Conservation (phyloP, 2,888 invertebrate species). For the Arrhopalites spinosus region DNA sequence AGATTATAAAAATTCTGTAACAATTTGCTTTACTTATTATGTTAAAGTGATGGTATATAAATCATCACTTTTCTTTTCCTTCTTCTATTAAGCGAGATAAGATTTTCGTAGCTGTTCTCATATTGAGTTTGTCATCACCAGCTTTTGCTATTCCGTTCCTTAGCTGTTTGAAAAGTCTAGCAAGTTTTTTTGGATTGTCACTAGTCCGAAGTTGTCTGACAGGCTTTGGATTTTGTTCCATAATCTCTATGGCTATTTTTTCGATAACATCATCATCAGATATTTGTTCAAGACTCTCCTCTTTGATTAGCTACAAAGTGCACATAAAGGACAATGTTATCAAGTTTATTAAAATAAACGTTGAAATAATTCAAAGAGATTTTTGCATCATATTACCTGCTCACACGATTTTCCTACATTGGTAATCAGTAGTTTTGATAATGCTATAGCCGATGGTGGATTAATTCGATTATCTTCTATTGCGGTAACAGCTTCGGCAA, state of each 20-base stretch:
- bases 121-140: conserved; percentile 44
- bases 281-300: conserved; percentile 70
- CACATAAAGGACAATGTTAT: too few species aligned
- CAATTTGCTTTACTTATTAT: too few species aligned
- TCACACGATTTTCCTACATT: too few species aligned
- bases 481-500: conserved; percentile 69
- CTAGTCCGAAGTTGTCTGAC: conserved; percentile 59
- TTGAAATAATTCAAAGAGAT: too few species aligned
- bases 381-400: neutral
- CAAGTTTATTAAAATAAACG: too few species aligned
- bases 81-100: conserved; percentile 35
- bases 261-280: conserved; percentile 67
- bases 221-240: conserved; percentile 70
- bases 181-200: conserved; percentile 25
- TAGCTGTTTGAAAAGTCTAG: conserved; percentile 44
- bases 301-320: conserved; percentile 64
- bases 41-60: too few species aligned
- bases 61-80: neutral
- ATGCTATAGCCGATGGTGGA: too few species aligned
- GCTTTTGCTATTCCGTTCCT: conserved; percentile 34
- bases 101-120: conserved; percentile 45
- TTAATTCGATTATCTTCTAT: conserved; percentile 68
- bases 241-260: conserved; percentile 66
- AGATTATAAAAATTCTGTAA: too few species aligned
- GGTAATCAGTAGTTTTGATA: too few species aligned